Conservation (phyloP, 2,888 invertebrate species). For the Lysandra bellargus region DNA sequence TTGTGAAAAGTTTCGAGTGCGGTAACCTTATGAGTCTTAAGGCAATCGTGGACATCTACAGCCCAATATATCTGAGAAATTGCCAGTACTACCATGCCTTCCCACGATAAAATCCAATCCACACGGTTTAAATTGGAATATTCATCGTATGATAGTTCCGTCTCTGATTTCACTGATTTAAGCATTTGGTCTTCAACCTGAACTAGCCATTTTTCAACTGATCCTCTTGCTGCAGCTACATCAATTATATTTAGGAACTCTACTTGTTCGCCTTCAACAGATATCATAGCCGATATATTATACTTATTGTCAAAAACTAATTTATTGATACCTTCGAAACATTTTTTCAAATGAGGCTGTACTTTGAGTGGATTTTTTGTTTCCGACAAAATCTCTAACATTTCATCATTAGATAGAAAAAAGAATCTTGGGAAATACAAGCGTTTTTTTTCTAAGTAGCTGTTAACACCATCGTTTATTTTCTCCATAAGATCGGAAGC, state of each 20-base stretch:
- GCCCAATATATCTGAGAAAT: slow-evolving; percentile 93
- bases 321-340: slow-evolving; percentile 91
- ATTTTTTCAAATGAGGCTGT: slow-evolving; percentile 92
- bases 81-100: slow-evolving; percentile 90
- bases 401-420: slow-evolving; percentile 94
- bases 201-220: slow-evolving; percentile 93
- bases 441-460: slow-evolving; percentile 91
- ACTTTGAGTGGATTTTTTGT: slow-evolving; percentile 92
- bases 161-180: slow-evolving; percentile 84
- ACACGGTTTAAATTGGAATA: slow-evolving; percentile 81
- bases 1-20: slow-evolving; percentile 80
- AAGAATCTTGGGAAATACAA: slow-evolving; percentile 93
- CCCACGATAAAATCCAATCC: slow-evolving; percentile 88
- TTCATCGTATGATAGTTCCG: slow-evolving; percentile 83
- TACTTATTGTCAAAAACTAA: slow-evolving; percentile 85
- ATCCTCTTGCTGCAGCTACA: slow-evolving; percentile 87
- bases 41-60: slow-evolving; percentile 85
- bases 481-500: slow-evolving; percentile 86
- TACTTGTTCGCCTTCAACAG: slow-evolving; percentile 87
- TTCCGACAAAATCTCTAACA: slow-evolving; percentile 94
- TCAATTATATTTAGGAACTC: slow-evolving; percentile 82
- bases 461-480: slow-evolving; percentile 90
- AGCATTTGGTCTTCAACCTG: slow-evolving; percentile 92
- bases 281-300: slow-evolving; percentile 89
- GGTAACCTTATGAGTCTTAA: slow-evolving; percentile 79